Evolutionary conservation across 2,113 vertebrate genomes (phyloP).

Genomic region (Bos taurus): ARS-UCD2.0 NC_037338.1:76191001-76191500

Average conservation of each 20-base stretch:
- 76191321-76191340: neutral
- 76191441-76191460: neutral
- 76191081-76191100: too few species aligned
- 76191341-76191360: neutral
- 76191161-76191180: too few species aligned
- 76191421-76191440: neutral
- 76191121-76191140: too few species aligned
- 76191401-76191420: neutral
- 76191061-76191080: too few species aligned
- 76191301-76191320: neutral
- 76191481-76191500: neutral
- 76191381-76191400: neutral
- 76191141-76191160: too few species aligned
- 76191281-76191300: neutral
- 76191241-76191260: neutral
- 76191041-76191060: too few species aligned
- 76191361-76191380: neutral
- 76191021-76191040: too few species aligned
- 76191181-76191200: too few species aligned
- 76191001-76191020: too few species aligned
- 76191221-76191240: neutral
- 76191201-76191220: too few species aligned
- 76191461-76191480: neutral
- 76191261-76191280: fast-evolving
- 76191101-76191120: too few species aligned